These are phyloP conservation scores for Netelia fuscicornis DNA, from an alignment of 2,888 invertebrate species.

Conservation along the genomic window DNA sequence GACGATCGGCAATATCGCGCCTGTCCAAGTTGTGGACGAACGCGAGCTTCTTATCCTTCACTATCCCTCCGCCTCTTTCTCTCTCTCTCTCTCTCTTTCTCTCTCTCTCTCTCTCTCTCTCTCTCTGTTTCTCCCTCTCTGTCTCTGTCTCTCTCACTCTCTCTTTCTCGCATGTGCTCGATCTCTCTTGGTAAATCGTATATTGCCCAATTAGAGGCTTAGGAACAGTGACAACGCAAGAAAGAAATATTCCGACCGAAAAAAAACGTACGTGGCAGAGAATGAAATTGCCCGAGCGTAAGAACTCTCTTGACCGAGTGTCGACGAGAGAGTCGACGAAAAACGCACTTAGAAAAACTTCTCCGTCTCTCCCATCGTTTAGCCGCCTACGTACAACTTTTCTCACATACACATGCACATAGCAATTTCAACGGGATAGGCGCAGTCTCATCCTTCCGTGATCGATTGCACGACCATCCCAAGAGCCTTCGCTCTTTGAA, in stretches of 20 bases:
- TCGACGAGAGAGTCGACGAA: constrained; percentile 72
- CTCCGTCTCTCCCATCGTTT: constrained; percentile 59
- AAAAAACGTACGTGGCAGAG: not conserved
- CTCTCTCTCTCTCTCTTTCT: constrained; percentile 48
- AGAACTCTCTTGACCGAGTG: constrained; percentile 83
- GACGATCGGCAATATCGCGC: constrained; percentile 72
- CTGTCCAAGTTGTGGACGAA: constrained; percentile 52
- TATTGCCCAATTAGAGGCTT: not conserved
- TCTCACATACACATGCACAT: constrained; percentile 40
- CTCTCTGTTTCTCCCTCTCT: constrained; percentile 21
- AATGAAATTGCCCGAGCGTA: constrained; percentile 73
- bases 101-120: constrained; percentile 42
- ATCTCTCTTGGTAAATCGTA: constrained; percentile 28
- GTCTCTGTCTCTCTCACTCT: constrained; percentile 39
- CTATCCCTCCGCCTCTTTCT: not conserved
- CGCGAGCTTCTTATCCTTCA: constrained; percentile 26
- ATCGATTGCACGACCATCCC: constrained; percentile 73
- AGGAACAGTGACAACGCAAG: not conserved
- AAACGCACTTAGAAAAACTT: constrained; percentile 71
- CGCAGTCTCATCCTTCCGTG: constrained; percentile 82
- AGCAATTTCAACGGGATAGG: constrained; percentile 77
- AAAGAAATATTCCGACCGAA: not conserved
- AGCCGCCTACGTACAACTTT: constrained; percentile 75
- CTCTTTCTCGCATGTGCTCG: constrained; percentile 25
- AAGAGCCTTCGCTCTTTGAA: not conserved